phyloP scores from a whole-genome alignment of 2,113 vertebrate species.

The Daphoenositta chrysoptera region DNA sequence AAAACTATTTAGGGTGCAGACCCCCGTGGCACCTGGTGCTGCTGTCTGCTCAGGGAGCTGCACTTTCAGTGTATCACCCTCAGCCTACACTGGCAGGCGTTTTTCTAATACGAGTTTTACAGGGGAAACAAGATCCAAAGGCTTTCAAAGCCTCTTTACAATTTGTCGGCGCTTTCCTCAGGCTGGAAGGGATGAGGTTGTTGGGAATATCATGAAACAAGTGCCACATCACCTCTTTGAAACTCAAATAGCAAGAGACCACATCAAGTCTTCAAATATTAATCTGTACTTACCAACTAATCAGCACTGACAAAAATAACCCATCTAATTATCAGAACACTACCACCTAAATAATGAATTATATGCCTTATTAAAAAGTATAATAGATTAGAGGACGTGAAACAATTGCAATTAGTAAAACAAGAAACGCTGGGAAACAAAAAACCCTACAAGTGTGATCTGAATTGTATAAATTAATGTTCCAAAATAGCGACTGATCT shows the following conservation, averaged over 20 bases:
- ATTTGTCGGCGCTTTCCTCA: background rate
- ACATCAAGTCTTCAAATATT: background rate
- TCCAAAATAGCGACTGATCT: background rate
- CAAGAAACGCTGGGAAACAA: background rate
- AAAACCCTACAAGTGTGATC: background rate
- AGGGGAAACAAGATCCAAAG: background rate
- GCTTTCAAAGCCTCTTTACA: background rate
- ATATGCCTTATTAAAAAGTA: slow-evolving; percentile 49
- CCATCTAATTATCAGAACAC: slow-evolving; percentile 37
- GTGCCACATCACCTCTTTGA: background rate
- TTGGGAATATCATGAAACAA: background rate
- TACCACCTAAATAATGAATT: background rate
- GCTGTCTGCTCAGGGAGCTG: background rate
- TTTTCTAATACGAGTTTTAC: background rate
- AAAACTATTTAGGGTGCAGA: background rate
- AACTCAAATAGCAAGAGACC: background rate
- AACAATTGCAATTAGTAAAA: slow-evolving; percentile 53
- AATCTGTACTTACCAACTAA: slow-evolving; percentile 19
- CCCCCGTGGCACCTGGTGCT: rapidly evolving
- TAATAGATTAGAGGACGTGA: slow-evolving; percentile 20
- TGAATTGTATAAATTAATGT: slow-evolving; percentile 6
- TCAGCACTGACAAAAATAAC: slow-evolving; percentile 30
- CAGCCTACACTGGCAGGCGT: rapidly evolving
- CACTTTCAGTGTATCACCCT: background rate
- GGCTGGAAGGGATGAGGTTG: background rate